Conservation (phyloP, 2,888 invertebrate genomes). For the Pristionchus japonicus region DNA sequence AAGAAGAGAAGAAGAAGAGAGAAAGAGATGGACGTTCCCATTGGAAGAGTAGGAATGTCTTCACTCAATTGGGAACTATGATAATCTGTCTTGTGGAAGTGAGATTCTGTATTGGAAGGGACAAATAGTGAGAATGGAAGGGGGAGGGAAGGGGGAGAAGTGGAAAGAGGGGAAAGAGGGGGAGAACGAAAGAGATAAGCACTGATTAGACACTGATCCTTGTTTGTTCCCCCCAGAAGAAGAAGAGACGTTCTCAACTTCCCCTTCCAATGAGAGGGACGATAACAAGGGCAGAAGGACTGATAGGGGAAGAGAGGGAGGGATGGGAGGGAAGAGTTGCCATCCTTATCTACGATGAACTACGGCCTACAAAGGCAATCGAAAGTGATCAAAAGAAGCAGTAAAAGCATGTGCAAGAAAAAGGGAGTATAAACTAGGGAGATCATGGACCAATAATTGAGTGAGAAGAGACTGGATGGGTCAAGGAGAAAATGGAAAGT, state of each 20-base stretch:
- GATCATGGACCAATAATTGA: background rate
- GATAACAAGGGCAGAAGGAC: background rate
- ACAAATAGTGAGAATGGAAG: background rate
- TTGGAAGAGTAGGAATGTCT: background rate
- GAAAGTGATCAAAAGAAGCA: background rate
- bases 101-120: background rate
- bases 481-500: conserved; percentile 4
- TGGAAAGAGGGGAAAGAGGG: background rate
- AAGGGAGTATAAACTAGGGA: background rate
- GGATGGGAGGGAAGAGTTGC: background rate
- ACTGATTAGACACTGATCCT: background rate
- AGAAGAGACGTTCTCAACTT: conserved; percentile 4
- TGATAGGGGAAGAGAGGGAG: background rate
- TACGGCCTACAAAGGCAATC: conserved; percentile 2
- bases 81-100: background rate
- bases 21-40: background rate
- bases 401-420: background rate
- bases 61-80: background rate
- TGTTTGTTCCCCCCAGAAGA: background rate
- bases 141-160: background rate
- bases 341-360: background rate
- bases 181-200: conserved; percentile 5
- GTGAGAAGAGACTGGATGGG: conserved; percentile 7
- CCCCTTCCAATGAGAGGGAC: background rate
- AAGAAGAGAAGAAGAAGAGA: background rate